Percentiles rank a stretch among this genome's conserved stretches.
Evolutionary conservation across 1,140 invertebrate species (phyloP).

Genomic region (Listronotus bonariensis): DNA sequence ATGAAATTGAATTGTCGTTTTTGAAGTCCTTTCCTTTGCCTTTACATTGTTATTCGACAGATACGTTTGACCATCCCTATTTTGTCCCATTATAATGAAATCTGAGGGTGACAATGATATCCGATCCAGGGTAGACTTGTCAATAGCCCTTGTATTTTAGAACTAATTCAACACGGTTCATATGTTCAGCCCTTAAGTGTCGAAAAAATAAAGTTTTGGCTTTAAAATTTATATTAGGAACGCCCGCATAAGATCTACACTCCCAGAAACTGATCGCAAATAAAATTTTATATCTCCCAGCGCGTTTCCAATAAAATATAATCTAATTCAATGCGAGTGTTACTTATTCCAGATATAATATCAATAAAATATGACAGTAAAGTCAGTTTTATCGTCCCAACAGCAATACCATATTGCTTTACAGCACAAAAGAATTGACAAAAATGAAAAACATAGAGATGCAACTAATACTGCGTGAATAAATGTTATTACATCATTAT

Average conservation of each 20-base stretch:
- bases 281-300: conserved; percentile 43
- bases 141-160: conserved; percentile 44
- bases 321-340: conserved; percentile 44
- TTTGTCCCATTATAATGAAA: conserved; percentile 43
- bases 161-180: conserved; percentile 49
- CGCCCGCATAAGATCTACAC: conserved; percentile 19
- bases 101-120: conserved; percentile 48
- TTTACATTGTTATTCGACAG: conserved; percentile 46
- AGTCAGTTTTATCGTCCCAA: conserved; percentile 40
- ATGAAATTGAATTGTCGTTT: conserved; percentile 49
- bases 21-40: conserved; percentile 33
- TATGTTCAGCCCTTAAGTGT: conserved; percentile 15
- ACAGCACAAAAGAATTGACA: conserved; percentile 33
- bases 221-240: conserved; percentile 36
- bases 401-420: conserved; percentile 45
- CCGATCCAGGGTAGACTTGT: conserved; percentile 40
- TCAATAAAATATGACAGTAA: conserved; percentile 48
- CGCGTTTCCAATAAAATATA: conserved; percentile 38
- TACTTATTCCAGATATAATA: conserved; percentile 46
- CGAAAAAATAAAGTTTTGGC: conserved; percentile 30
- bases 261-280: conserved; percentile 36
- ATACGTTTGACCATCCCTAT: conserved; percentile 46
- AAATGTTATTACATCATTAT: too few species aligned
- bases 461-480: too few species aligned
- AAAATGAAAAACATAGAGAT: conserved; percentile 13